Evolutionary conservation across 2,888 invertebrate genomes (phyloP), one percentile per base, ranked within the genome.

Genomic region (Volucella inanis): DNA sequence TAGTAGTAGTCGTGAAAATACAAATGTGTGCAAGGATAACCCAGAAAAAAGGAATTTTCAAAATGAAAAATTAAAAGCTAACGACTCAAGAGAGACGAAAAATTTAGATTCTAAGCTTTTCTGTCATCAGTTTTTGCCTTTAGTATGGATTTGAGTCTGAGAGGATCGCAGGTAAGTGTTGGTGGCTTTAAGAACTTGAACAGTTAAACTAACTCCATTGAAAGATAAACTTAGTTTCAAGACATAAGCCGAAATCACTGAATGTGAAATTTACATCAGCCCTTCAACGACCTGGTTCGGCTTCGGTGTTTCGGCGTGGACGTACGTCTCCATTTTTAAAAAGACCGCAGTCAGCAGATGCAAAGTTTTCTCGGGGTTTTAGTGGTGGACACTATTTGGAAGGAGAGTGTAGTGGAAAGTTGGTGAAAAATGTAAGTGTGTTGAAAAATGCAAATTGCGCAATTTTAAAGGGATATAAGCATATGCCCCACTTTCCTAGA

Each of bases 81-180:
- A 59, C 52, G 64, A 59, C 64, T 59, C 59, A 62, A 59, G 64
- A 64, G 49, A 62, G 65, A 6, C 39, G 41, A 83, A 14, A 9
- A 31, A 18, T 82, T 89, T 88, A 88, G 88, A 88, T 89, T 88
- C 85, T 72, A 89, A 89, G 79, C 87, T 68, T 87, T 78, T 74
- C 65, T 4, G 52, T 12, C 62, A 45, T 39, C 38, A 11, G 14
- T 50, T 49, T 31, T n/a, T 1, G 59, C 43, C 39, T 78, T 74
- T 90, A 91, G 89, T 89, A 92, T 92, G 92, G 92, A 92, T 90
- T 90, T 92, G 89, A 90, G 91, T 89, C 90, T 92, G 68, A 88
- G 88, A 86, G 92, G 92, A 82, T 92, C 92, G 43, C 92, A 92
- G 90, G 92, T 92, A 81, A 87, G 88, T 87, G 15, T 11, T 54